These are phyloP conservation scores for Acrobasis consociella DNA, from an alignment of 2,888 invertebrate genomes.

Conservation along the genomic window DNA sequence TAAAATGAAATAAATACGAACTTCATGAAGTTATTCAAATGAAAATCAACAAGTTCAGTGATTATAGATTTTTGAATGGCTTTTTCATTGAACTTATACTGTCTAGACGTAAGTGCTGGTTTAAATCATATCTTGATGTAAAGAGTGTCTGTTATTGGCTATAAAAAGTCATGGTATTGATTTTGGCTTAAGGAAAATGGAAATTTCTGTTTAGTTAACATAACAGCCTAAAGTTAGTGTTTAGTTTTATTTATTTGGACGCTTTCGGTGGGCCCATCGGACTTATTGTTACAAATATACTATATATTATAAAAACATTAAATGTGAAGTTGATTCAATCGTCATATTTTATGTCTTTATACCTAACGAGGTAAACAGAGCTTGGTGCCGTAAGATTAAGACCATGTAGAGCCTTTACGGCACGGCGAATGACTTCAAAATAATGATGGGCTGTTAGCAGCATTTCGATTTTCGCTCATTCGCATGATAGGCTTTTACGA, in stretches of 20 bases:
- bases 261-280: not conserved
- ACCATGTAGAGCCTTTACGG: too few species aligned
- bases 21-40: not conserved
- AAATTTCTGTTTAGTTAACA: slow-evolving; percentile 2
- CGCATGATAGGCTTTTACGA: too few species aligned
- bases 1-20: too few species aligned
- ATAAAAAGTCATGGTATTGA: not conserved
- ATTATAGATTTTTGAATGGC: not conserved
- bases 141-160: not conserved
- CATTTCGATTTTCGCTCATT: too few species aligned
- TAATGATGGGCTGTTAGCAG: too few species aligned
- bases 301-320: too few species aligned
- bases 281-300: too few species aligned
- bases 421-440: too few species aligned
- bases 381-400: too few species aligned
- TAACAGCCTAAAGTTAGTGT: not conserved
- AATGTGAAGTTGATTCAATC: too few species aligned
- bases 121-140: not conserved
- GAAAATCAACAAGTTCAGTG: not conserved
- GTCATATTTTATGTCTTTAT: too few species aligned
- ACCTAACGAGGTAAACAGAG: too few species aligned
- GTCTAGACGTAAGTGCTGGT: not conserved
- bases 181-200: slow-evolving; percentile 1
- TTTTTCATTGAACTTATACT: not conserved
- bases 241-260: not conserved